Base-by-base conservation (phyloP, 53 echinoderm and acorn worm species). In the Stichopus horrens region DNA sequence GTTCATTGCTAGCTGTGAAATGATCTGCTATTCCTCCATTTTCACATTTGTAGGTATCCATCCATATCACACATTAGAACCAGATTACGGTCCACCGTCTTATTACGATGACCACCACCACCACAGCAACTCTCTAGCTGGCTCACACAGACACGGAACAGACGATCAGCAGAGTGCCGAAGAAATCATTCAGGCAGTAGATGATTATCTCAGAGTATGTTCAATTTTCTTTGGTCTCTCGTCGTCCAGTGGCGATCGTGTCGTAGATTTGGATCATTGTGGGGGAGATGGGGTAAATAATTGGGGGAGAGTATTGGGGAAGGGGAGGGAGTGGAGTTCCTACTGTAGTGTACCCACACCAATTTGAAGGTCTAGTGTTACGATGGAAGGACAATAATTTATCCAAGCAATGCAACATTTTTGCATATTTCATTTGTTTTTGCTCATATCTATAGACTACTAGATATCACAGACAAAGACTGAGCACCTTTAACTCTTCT, bases 41-140 rank as follows among this genome's bases (percentile, higher is more conserved):
- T 74, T 74, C 75, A 8, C 53, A 53, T n/a, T 53, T 75, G 11
- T 75, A 87, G 87, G 87, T n/a, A 58, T 87, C 14, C 87, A 87
- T 57, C 87, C 87, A 18, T 87, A 87, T 75, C 87, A 87, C 74
- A 87, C 87, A 6, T 37, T 87, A 54, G 87, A 87, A 73, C 87
- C 87, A 14, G 75, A 87, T 18, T 87, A 87, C 9, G 87, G 75
- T 57, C 75, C 75, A 75, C 87, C 87, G 5, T 53, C 74, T 75
- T 87, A 87, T 21, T 87, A 87, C 55, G 87, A 87, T 18, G 74
- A 21, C 87, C 57, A 57, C 52, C 56, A 55, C 56, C 21, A 83
- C 83, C 74, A 56, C 54, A 75, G 55, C 22, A 21, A 84, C 59
- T 59, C 85, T 11, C 74, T 87, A 53, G 74, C 87, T 4, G 53